A percentile compares a stretch with the other conserved stretches of the same genome.
Evolutionary conservation across 2,797 vertebrate species (phyloP).

Genomic region (Limosa lapponica): DNA sequence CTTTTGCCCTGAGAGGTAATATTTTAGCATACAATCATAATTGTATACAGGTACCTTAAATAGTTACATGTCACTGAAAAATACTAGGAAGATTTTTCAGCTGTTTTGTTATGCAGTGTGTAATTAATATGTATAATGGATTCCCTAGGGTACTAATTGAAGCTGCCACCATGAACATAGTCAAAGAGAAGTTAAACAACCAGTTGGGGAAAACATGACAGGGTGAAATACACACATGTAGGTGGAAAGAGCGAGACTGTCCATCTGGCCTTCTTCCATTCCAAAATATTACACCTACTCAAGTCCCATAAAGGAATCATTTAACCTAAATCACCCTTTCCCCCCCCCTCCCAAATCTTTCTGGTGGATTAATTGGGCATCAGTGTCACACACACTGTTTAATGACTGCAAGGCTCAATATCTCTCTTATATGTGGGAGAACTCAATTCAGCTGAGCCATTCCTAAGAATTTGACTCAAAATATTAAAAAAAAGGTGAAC

Average conservation of each 20-base stretch:
- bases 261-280: slow-evolving; percentile 16
- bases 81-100: slow-evolving; percentile 45
- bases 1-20: slow-evolving; percentile 9
- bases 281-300: not conserved
- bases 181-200: slow-evolving; percentile 62
- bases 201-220: slow-evolving; percentile 41
- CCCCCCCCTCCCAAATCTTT: not conserved
- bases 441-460: not conserved
- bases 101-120: slow-evolving; percentile 46
- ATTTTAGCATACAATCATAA: slow-evolving; percentile 27
- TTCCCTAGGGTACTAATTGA: slow-evolving; percentile 56
- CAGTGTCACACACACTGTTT: not conserved
- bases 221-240: slow-evolving; percentile 15
- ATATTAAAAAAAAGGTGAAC: not conserved
- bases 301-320: not conserved
- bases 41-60: slow-evolving; percentile 31
- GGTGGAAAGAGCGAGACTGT: slow-evolving; percentile 6
- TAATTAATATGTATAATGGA: slow-evolving; percentile 67
- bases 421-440: not conserved
- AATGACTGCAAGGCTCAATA: not conserved
- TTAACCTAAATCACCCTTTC: not conserved
- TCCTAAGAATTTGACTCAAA: not conserved
- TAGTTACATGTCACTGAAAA: slow-evolving; percentile 36
- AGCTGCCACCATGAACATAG: slow-evolving; percentile 52
- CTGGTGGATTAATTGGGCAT: not conserved